Evolutionary conservation across 2,797 vertebrate species (phyloP), one percentile per base, ranked within the genome.

Genomic region (Megaceryle alcyon): DNA sequence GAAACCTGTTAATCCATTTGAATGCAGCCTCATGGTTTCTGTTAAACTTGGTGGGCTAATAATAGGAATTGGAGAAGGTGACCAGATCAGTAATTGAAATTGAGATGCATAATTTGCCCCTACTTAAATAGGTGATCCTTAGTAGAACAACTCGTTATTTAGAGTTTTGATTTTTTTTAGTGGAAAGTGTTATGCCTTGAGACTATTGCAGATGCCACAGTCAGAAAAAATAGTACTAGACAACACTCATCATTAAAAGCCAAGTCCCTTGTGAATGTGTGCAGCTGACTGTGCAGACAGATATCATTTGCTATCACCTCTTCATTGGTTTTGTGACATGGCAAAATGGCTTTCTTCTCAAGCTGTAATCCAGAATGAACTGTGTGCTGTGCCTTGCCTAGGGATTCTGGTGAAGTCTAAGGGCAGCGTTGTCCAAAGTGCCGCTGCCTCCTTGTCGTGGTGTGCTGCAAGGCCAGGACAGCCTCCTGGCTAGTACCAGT

Each of bases 11-110:
- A 53, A 57, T 64, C 48, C 26, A 6, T 26, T 33, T 39, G 59
- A 79, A 22, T 9, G 1, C 10, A 18, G 4, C 17, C 43, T 85
- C 8, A 0, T 0, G 0, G 43, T n/a, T 68, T 63, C 41, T 76
- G 37, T 68, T 66, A 91, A 31, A 46, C 10, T 18, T n/a, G 31
- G 15, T 37, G 20, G n/a, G 78, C 28, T 76, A 6, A 26, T 16
- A n/a, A 26, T 28, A 61, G 54, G 33, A 71, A 33, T 19, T 54
- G 8, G 59, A 65, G 87, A 49, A 54, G 57, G 35, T 66, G 65
- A 64, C 14, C 46, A 17, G 71, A 26, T 77, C 7, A 2, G 54
- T 65, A 41, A 65, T n/a, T 37, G 71, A 77, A 79, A 63, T 33
- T 19, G 33, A 68, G 54, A 31, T 51, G 44, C 16, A 5, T 78